These are phyloP conservation scores for Hylyphantes graminicola DNA, from an alignment of 1,140 invertebrate species.

Conservation along the genomic window DNA sequence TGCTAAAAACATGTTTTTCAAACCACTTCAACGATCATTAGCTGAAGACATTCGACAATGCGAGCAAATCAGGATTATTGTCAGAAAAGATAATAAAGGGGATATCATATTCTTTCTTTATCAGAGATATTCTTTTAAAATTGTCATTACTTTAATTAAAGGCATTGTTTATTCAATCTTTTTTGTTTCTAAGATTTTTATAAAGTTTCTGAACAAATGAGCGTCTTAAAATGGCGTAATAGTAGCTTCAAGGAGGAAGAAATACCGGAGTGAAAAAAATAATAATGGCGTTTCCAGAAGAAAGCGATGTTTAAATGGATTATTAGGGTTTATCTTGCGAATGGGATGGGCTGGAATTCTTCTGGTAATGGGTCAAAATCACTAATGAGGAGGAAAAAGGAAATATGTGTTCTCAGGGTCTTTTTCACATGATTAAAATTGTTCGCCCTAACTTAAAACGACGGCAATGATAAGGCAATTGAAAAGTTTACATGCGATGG, in stretches of 20 bases:
- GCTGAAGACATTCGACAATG: not conserved
- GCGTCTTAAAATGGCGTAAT: constrained; percentile 13
- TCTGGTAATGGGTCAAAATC: not conserved
- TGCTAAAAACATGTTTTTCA: too few species aligned
- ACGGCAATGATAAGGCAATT: too few species aligned
- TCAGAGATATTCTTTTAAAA: constrained; percentile 1
- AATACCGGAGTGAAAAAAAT: not conserved
- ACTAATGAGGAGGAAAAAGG: too few species aligned
- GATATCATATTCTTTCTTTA: constrained; percentile 1
- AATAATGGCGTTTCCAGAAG: not conserved
- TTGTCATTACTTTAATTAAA: constrained; percentile 30
- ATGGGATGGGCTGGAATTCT: not conserved
- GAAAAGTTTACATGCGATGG: too few species aligned
- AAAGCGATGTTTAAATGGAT: not conserved
- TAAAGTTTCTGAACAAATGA: constrained; percentile 3
- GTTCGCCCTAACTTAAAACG: too few species aligned
- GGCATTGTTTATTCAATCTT: constrained; percentile 26
- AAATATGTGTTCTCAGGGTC: too few species aligned
- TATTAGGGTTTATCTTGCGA: not conserved
- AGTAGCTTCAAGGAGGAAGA: too few species aligned
- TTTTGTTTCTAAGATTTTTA: not conserved
- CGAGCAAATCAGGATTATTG: not conserved
- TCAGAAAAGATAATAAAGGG: constrained; percentile 1
- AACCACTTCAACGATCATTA: too few species aligned
- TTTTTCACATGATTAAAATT: too few species aligned